Conservation (phyloP, 23 tunicate genomes). For the Halocynthia roretzi region DNA sequence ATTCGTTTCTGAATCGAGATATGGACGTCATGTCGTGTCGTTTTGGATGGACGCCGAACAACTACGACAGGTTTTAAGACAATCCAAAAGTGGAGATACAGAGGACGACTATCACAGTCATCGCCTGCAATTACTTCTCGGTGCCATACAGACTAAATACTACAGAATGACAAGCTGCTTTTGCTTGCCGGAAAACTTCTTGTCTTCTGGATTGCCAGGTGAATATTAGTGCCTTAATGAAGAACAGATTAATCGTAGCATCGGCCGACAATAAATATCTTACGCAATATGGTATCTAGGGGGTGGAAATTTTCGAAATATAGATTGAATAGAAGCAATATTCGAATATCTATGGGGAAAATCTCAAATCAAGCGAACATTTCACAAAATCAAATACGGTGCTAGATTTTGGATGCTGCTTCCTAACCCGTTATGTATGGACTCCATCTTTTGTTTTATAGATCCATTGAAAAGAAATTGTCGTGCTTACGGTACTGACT, state of each 20-base stretch:
- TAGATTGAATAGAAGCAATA: no score
- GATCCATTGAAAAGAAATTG: not conserved
- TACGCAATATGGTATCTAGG: no score
- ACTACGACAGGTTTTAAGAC: constrained; percentile 1
- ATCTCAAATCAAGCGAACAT: no score
- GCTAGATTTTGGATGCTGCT: no score
- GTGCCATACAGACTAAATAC: constrained; percentile 39
- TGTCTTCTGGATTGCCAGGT: constrained; percentile 32
- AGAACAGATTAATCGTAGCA: no score
- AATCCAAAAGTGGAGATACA: not conserved
- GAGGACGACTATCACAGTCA: not conserved
- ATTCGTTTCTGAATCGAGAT: constrained; percentile 9
- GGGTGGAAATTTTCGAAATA: no score
- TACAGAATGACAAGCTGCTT: constrained; percentile 32
- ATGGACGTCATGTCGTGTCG: constrained; percentile 28
- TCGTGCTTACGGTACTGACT: constrained; percentile 4
- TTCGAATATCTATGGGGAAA: no score
- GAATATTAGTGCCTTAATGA: no score
- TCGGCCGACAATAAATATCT: no score
- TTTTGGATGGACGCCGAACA: constrained; percentile 70
- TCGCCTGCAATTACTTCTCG: not conserved
- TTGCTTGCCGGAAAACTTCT: constrained; percentile 24
- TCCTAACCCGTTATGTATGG: not conserved
- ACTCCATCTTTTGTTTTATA: not conserved
- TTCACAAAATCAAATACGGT: no score